Evolutionary conservation across 2,797 vertebrate genomes (phyloP).

Genomic region (Silurus lanzhouensis): DNA sequence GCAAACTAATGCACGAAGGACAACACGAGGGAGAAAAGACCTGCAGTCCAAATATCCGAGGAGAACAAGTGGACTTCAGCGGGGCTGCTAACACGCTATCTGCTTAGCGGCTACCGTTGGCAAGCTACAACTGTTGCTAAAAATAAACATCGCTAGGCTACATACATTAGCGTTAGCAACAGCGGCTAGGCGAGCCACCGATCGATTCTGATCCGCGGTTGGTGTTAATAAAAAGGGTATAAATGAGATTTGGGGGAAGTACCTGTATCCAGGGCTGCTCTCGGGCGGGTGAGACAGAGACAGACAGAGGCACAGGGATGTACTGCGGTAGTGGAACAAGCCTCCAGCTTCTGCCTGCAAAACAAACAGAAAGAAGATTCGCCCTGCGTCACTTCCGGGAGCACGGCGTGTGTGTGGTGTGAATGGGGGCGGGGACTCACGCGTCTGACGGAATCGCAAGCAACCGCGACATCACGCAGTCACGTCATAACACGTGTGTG

Average conservation of each 20-base stretch:
- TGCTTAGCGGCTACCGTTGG: slow-evolving; percentile 7
- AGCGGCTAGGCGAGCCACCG: slow-evolving; percentile 57
- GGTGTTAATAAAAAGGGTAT: slow-evolving; percentile 4
- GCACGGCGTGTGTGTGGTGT: neutral
- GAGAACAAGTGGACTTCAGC: neutral
- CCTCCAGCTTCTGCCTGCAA: slow-evolving; percentile 63
- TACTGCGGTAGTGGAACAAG: slow-evolving; percentile 7
- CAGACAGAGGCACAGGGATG: neutral
- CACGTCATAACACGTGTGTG: neutral
- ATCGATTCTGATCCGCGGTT: neutral
- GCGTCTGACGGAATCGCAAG: slow-evolving; percentile 4
- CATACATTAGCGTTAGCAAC: slow-evolving; percentile 63
- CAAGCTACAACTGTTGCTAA: slow-evolving; percentile 65
- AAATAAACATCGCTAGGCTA: slow-evolving; percentile 66
- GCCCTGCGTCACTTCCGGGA: slow-evolving; percentile 63
- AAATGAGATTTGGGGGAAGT: slow-evolving; percentile 62
- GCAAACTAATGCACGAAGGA: neutral
- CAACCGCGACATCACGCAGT: neutral
- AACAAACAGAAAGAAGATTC: slow-evolving; percentile 63
- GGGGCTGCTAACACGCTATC: slow-evolving; percentile 24
- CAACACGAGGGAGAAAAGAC: neutral
- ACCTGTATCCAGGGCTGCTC: slow-evolving; percentile 43
- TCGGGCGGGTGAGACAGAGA: neutral
- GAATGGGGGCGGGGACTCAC: neutral
- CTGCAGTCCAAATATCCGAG: neutral